Percentiles rank a stretch among this genome's conserved stretches.
Conservation (phyloP, 2,797 vertebrate genomes). For the Halcyon smyrnensis region DNA sequence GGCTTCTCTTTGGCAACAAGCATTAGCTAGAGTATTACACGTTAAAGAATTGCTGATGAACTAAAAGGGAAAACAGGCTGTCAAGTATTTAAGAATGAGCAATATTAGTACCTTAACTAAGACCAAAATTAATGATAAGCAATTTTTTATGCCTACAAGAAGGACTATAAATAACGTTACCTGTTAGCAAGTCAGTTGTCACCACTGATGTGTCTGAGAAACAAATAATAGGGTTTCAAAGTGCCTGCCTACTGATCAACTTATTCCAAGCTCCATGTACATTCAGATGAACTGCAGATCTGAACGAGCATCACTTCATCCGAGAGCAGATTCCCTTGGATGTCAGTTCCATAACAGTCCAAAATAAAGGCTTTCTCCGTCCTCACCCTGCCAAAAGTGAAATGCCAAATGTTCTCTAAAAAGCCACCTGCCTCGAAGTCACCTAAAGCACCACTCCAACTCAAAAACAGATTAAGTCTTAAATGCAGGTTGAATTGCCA, state of each 20-base stretch:
- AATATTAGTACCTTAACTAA: background rate
- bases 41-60: background rate
- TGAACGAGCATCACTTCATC: background rate
- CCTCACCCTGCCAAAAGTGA: background rate
- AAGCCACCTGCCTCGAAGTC: background rate
- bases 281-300: background rate
- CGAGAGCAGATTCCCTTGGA: background rate
- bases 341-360: background rate
- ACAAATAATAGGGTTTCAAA: background rate
- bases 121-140: background rate
- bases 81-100: background rate
- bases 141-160: background rate
- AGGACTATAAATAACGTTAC: conserved; percentile 18
- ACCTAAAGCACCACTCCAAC: background rate
- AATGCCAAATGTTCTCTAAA: background rate
- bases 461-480: background rate
- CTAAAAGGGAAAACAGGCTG: background rate
- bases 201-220: background rate
- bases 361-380: background rate
- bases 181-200: conserved; percentile 12
- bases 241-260: background rate
- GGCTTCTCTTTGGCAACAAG: background rate
- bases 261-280: background rate
- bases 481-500: background rate
- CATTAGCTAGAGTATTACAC: background rate